Evolutionary conservation across 2,797 vertebrate genomes (phyloP), one percentile per base, ranked within the genome.

Genomic region (Macropodus opercularis): DNA sequence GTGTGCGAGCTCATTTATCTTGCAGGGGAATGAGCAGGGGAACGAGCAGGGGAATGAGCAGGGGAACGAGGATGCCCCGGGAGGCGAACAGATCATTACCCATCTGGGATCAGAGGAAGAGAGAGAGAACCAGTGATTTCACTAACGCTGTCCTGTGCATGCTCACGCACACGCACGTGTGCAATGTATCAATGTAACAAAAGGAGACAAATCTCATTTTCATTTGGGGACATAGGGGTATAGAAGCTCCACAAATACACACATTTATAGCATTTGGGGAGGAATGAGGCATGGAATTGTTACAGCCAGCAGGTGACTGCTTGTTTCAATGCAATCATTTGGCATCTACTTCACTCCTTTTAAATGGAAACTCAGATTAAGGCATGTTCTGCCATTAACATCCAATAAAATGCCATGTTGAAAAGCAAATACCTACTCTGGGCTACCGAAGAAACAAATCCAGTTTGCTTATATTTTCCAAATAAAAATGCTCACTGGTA

Each of bases 121-220:
- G 52, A 43, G 11, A 38, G 53, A 66, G 55, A 59, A 31, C 47
- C 6, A 18, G 61, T 63, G 75, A 78, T 86, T 83, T 80, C 77
- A 75, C 80, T 67, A 75, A 80, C 56, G 62, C 61, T 79, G 57
- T 44, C 58, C 54, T 52, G 69, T 72, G 62, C 68, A 80, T 50
- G 40, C 52, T 43, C 44, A 58, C 55, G 42, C 63, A 59, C 57
- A 56, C 54, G 40, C 55, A 43, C 44, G 52, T 52, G 35, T 61
- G 56, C 57, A 66, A 69, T 89, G 86, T 85, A 90, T 92, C 91
- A 91, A 81, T 86, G 84, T 92, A 92, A 92, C 90, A 66, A 92
- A 93, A 92, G 85, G 75, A 90, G 91, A 93, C 91, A 92, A 92
- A 91, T 91, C 91, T 92, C 88, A 92, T 92, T 92, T 92, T 92